Evolutionary conservation across 2,113 vertebrate species (phyloP), one percentile per base, ranked within the genome.

Genomic region (Lepus timidus): DNA sequence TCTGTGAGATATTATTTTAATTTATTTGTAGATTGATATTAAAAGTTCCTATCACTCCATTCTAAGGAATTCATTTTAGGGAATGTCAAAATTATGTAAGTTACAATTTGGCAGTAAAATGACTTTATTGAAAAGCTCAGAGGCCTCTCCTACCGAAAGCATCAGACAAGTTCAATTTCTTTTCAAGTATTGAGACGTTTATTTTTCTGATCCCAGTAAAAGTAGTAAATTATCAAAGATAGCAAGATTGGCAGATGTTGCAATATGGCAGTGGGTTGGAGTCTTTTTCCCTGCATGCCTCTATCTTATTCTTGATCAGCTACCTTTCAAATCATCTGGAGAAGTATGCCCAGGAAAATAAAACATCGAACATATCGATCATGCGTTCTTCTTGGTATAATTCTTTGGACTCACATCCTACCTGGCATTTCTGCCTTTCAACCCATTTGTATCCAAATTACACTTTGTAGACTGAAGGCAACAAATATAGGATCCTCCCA

Each of bases 91-190:
- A 84, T 84, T 44, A 74, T 93, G 92, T 95, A 74, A 70, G 92
- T 85, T 93, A 16, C 4, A 81, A 36, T 95, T 93, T 94, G 82
- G 19, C 64, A 86, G 68, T 79, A 85, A 95, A 92, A 80, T 86
- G 20, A 62, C 29, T 52, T 95, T 65, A n/a, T 86, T 23, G 33
- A 58, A 93, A 92, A 92, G 29, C 20, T 19, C 27, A 68, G 5
- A 52, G 39, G 8, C 11, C 51, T 80, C 9, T 65, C 39, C 27
- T 80, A 20, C 8, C 29, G 51, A 75, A 74, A 79, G 33, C 16
- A 82, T 76, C 55, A 90, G 9, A 64, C 29, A 7, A 74, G 49
- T 55, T 52, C 1, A 0, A 1, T n/a, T 73, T 86, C 22, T 25
- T n/a, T 52, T 19, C 14, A 74, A 84, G 3, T 55, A 75, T 71